Percentiles rank a stretch among this genome's conserved stretches.
Conservation (phyloP, 2,797 vertebrate species). For the Poecile montanus region DNA sequence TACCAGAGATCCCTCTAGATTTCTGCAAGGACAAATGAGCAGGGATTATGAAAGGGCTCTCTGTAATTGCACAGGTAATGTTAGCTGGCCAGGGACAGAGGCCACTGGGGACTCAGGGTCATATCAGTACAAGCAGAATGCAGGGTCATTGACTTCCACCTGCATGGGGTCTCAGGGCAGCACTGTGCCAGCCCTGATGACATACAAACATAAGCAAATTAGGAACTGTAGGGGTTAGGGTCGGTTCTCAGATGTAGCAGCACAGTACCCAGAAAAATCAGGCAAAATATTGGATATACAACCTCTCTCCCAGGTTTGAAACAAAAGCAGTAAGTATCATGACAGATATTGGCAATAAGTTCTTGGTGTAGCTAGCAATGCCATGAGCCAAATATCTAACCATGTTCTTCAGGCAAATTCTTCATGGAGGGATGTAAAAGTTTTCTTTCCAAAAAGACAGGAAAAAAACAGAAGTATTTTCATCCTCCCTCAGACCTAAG, state of each 20-base stretch:
- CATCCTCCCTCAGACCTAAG: not conserved
- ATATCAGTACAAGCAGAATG: not conserved
- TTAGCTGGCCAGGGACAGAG: not conserved
- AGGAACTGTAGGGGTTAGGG: not conserved
- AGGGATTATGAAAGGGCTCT: not conserved
- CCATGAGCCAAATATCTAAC: not conserved
- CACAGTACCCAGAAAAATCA: not conserved
- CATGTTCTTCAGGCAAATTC: not conserved
- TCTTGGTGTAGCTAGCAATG: not conserved
- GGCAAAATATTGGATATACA: not conserved
- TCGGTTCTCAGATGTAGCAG: not conserved
- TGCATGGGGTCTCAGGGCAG: not conserved
- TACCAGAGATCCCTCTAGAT: not conserved
- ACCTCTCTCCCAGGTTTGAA: not conserved
- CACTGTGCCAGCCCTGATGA: not conserved
- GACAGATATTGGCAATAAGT: not conserved
- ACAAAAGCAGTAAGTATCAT: not conserved
- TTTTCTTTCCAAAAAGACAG: not conserved
- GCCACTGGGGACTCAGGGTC: not conserved
- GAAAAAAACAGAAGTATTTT: accelerated
- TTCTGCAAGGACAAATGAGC: not conserved
- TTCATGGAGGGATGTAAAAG: not conserved
- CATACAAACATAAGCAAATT: not conserved
- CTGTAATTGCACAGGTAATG: not conserved
- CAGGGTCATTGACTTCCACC: not conserved